These are phyloP conservation scores for Phortica okadai DNA, from an alignment of 2,888 invertebrate genomes.

Conservation along the genomic window DNA sequence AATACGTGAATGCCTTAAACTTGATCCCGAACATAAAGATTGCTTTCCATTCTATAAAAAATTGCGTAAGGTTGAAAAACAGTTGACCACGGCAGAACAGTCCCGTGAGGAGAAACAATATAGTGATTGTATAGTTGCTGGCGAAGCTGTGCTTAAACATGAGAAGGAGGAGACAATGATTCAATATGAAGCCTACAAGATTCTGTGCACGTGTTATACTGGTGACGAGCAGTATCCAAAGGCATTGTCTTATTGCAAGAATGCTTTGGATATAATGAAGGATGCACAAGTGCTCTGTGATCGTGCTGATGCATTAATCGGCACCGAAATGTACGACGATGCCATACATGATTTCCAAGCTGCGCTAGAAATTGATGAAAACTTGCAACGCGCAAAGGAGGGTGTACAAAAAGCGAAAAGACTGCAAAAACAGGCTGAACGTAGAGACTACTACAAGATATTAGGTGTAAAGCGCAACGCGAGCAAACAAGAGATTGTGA, in stretches of 20 bases:
- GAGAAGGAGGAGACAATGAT: slow-evolving; percentile 86
- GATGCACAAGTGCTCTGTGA: slow-evolving; percentile 91
- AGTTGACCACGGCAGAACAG: slow-evolving; percentile 82
- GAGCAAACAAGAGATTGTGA: slow-evolving; percentile 93
- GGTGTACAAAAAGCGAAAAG: slow-evolving; percentile 92
- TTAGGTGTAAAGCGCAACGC: slow-evolving; percentile 91
- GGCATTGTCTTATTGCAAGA: slow-evolving; percentile 87
- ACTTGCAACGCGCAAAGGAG: slow-evolving; percentile 89
- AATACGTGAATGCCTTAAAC: slow-evolving; percentile 95
- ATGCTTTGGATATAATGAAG: slow-evolving; percentile 85
- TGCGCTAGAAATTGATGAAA: slow-evolving; percentile 89
- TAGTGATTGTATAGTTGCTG: slow-evolving; percentile 83
- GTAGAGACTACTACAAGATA: slow-evolving; percentile 95
- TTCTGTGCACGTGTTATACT: slow-evolving; percentile 88
- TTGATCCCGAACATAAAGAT: slow-evolving; percentile 97
- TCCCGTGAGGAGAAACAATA: slow-evolving; percentile 81
- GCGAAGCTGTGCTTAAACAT: slow-evolving; percentile 81
- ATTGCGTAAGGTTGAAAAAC: slow-evolving; percentile 93
- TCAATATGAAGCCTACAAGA: slow-evolving; percentile 84
- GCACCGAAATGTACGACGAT: slow-evolving; percentile 94
- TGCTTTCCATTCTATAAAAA: slow-evolving; percentile 98
- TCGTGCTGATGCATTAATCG: slow-evolving; percentile 93
- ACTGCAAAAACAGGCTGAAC: slow-evolving; percentile 93
- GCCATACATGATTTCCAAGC: slow-evolving; percentile 92
- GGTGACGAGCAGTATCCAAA: slow-evolving; percentile 83